Conservation (phyloP, 2,797 vertebrate species). For the Echiichthys vipera region DNA sequence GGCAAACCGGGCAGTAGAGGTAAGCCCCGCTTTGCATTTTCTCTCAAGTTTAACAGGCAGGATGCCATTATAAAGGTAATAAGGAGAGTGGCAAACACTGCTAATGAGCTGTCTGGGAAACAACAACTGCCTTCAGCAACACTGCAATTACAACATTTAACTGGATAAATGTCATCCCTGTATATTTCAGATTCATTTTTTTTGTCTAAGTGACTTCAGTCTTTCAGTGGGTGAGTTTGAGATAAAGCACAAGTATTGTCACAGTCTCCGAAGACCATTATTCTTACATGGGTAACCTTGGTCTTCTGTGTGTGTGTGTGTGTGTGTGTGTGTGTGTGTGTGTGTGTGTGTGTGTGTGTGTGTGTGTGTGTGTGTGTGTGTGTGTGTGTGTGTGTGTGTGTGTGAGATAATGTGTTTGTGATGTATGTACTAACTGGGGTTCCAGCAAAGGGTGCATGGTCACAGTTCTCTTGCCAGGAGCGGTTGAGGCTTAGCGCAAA, state of each 20-base stretch:
- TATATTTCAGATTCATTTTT: constrained; percentile 39
- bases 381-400: too few species aligned
- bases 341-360: not conserved
- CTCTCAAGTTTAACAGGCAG: constrained; percentile 49
- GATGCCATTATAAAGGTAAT: constrained; percentile 53
- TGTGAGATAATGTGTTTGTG: constrained; percentile 14
- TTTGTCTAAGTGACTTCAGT: constrained; percentile 27
- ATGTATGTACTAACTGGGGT: constrained; percentile 88
- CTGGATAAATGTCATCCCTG: constrained; percentile 59
- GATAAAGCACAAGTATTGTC: not conserved
- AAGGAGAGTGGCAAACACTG: constrained; percentile 37
- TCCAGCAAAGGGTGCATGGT: constrained; percentile 94
- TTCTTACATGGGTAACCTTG: constrained; percentile 11
- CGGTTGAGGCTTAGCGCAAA: constrained; percentile 97
- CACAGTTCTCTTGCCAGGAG: constrained; percentile 99
- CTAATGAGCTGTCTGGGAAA: constrained; percentile 69
- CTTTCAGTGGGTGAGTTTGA: constrained; percentile 19
- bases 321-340: not conserved
- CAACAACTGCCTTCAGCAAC: constrained; percentile 53
- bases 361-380: constrained; percentile 23
- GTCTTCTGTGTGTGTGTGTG: constrained; percentile 10
- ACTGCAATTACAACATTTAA: constrained; percentile 58
- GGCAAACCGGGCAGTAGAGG: constrained; percentile 1
- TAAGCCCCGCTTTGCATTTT: constrained; percentile 29
- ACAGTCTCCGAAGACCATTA: not conserved